Evolutionary conservation across 2,113 vertebrate species (phyloP).

Genomic region (Plecotus auritus): DNA sequence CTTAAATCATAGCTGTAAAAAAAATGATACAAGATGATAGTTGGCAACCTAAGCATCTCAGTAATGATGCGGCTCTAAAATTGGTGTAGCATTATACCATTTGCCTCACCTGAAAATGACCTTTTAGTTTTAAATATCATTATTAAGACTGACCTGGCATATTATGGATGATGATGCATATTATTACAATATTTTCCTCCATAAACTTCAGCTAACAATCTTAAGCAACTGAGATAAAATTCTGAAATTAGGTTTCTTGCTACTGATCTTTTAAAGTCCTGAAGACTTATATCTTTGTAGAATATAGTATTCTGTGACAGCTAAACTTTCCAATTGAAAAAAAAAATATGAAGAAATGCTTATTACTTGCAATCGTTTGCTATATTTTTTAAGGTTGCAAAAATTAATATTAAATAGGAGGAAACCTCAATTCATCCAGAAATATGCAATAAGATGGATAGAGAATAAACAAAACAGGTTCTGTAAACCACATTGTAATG

Average conservation of each 20-base stretch:
- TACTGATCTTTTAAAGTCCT: not conserved
- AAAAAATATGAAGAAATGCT: not conserved
- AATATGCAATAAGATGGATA: not conserved
- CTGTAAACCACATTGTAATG: not conserved
- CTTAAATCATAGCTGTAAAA: conserved; percentile 30
- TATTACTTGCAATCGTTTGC: not conserved
- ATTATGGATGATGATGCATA: not conserved
- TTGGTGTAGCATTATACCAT: not conserved
- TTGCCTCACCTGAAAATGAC: conserved; percentile 46
- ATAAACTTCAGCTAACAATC: conserved; percentile 29
- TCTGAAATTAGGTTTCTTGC: not conserved
- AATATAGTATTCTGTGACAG: not conserved
- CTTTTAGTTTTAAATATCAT: not conserved
- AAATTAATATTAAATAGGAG: not conserved
- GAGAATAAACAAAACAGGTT: not conserved
- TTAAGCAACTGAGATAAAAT: not conserved
- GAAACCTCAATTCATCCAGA: not conserved
- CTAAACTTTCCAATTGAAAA: not conserved
- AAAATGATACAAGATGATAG: not conserved
- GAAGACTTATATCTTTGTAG: not conserved
- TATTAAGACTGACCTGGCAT: not conserved
- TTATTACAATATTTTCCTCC: not conserved
- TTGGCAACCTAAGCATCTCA: not conserved
- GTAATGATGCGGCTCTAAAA: conserved; percentile 3
- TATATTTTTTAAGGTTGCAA: not conserved